phyloP scores from a whole-genome alignment of 2,113 vertebrate species.

The Carollia perspicillata region DNA sequence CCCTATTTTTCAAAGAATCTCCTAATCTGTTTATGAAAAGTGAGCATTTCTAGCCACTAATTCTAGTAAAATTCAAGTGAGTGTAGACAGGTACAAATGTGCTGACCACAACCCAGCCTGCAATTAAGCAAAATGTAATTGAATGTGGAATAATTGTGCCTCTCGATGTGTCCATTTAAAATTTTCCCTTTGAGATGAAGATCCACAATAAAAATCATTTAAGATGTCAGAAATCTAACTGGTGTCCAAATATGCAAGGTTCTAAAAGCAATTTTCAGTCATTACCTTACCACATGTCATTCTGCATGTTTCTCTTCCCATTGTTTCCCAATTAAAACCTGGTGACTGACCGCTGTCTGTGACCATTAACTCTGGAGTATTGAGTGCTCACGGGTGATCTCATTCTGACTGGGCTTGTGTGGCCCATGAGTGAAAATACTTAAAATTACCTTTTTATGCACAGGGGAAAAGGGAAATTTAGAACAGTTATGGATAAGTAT shows the following conservation, averaged over 20 bases:
- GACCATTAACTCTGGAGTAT: fast-evolving
- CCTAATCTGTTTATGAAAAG: background rate
- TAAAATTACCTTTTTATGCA: background rate
- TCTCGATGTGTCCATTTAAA: fast-evolving
- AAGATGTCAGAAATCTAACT: no score
- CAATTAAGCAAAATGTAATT: background rate
- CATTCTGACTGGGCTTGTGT: background rate
- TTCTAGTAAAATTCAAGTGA: background rate
- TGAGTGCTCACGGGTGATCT: fast-evolving
- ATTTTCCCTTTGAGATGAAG: background rate
- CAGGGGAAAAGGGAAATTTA: background rate
- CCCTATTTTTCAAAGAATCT: background rate
- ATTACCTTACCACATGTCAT: background rate
- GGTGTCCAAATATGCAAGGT: background rate
- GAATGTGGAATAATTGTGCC: background rate
- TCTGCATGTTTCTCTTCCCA: background rate
- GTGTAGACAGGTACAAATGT: no score
- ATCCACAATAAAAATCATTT: background rate
- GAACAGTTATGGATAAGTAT: no score
- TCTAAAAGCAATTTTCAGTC: background rate
- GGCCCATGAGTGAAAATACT: fast-evolving
- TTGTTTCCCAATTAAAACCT: background rate
- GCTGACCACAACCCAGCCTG: background rate
- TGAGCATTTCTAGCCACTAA: background rate
- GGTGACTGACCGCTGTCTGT: fast-evolving